A percentile compares a stretch with the other conserved stretches of the same genome.
Evolutionary conservation across 2,113 vertebrate species (phyloP).

Genomic region (Todiramphus saurophagus): DNA sequence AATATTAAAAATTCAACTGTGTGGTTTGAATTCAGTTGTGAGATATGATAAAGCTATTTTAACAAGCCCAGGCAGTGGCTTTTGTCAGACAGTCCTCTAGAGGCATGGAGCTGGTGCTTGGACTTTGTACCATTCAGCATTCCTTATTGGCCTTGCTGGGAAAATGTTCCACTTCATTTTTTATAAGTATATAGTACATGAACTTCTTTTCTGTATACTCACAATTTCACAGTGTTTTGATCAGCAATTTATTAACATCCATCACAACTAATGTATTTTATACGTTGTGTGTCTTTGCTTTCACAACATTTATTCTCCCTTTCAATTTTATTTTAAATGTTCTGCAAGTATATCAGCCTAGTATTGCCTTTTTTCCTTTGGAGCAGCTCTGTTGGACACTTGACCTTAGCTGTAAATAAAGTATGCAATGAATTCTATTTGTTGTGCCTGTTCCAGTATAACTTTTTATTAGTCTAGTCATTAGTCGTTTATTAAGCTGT

Average conservation of each 20-base stretch:
- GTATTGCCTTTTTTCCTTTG: not conserved
- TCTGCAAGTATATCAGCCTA: not conserved
- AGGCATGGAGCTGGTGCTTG: not conserved
- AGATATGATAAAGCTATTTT: constrained; percentile 7
- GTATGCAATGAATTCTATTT: not conserved
- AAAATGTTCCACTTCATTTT: not conserved
- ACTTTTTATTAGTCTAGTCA: not conserved
- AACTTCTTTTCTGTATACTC: not conserved
- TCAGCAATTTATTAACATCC: not conserved
- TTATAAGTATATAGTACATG: not conserved
- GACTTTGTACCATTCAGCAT: not conserved
- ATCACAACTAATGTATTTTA: not conserved
- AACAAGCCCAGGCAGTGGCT: not conserved
- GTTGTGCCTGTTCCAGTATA: not conserved
- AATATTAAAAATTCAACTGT: constrained; percentile 41
- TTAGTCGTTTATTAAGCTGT: not conserved
- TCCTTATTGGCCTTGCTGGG: not conserved
- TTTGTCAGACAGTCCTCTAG: not conserved
- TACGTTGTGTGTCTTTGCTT: not conserved
- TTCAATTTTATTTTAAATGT: not conserved
- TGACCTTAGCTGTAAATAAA: constrained; percentile 11
- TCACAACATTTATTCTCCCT: not conserved
- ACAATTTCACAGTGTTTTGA: not conserved
- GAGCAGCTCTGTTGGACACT: not conserved
- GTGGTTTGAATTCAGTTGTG: constrained; percentile 15